Evolutionary conservation across 2,797 vertebrate genomes (phyloP).

Genomic region (Emydoidea blandingii): DNA sequence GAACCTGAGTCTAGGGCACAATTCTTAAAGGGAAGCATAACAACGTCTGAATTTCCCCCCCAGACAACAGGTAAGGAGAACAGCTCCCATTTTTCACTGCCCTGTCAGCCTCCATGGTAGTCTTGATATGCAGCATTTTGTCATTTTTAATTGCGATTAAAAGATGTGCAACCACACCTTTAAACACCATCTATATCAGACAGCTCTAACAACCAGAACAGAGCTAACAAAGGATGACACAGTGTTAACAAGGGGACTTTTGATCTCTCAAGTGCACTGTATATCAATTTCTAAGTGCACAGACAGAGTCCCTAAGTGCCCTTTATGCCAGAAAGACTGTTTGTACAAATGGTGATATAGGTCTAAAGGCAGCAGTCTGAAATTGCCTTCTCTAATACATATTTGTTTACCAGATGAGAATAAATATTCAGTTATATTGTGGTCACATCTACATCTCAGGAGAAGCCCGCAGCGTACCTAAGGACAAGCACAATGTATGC

Average conservation of each 20-base stretch:
- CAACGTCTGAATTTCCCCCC: background rate
- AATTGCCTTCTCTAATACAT: background rate
- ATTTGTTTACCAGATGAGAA: slow-evolving; percentile 1
- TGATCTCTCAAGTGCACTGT: rapidly evolving
- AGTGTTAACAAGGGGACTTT: background rate
- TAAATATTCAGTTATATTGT: background rate
- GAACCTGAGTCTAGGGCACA: background rate
- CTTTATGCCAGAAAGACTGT: background rate
- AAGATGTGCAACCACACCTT: background rate
- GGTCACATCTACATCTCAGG: background rate
- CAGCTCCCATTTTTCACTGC: rapidly evolving
- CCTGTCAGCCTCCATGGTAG: background rate
- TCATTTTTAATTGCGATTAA: background rate
- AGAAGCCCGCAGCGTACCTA: background rate
- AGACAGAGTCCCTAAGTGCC: background rate
- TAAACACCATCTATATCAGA: background rate
- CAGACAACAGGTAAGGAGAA: background rate
- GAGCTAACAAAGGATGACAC: background rate
- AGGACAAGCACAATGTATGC: background rate
- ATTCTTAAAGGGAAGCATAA: background rate
- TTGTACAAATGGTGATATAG: background rate
- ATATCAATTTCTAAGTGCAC: background rate
- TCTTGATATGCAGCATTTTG: background rate
- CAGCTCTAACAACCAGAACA: background rate
- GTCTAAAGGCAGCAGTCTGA: background rate